Percentiles rank a stretch among this genome's conserved stretches.
Conservation (phyloP, 2,888 invertebrate genomes). For the Brachyptera putata region DNA sequence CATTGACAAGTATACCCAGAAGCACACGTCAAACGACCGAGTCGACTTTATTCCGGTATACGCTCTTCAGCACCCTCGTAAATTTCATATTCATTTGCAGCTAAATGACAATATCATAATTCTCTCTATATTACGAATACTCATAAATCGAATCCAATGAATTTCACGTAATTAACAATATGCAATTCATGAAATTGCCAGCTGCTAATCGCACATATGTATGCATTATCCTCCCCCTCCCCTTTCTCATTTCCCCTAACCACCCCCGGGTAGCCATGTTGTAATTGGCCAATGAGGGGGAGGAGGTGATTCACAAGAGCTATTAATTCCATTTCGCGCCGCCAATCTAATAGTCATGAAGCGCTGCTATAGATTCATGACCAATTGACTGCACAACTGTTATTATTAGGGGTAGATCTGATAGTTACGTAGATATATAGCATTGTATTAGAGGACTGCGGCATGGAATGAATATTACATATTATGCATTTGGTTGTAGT, state of each 20-base stretch:
- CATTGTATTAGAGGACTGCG: not conserved
- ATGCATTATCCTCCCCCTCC: not conserved
- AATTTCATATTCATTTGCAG: not conserved
- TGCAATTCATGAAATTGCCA: constrained; percentile 4
- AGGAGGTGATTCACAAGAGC: constrained; percentile 32
- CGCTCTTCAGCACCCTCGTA: too few relatives aligned
- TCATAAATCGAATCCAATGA: constrained; percentile 2
- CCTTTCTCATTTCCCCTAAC: not conserved
- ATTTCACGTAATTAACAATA: not conserved
- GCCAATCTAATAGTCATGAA: constrained; percentile 35
- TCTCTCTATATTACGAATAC: too few relatives aligned
- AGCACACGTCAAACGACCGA: too few relatives aligned
- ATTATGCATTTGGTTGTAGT: not conserved
- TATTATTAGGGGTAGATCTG: constrained; percentile 8
- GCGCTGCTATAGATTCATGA: constrained; percentile 24
- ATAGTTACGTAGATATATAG: not conserved
- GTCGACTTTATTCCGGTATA: too few relatives aligned
- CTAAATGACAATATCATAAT: not conserved
- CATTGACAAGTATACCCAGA: too few relatives aligned
- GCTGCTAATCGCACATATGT: constrained; percentile 17
- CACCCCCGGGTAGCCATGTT: constrained; percentile 4
- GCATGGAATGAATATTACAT: not conserved
- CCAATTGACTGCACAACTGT: constrained; percentile 10
- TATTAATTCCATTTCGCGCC: constrained; percentile 35
- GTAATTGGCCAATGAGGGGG: constrained; percentile 21